These are phyloP conservation scores for Eurystomus glaucurus DNA, from an alignment of 2,797 vertebrate species.

Conservation along the genomic window DNA sequence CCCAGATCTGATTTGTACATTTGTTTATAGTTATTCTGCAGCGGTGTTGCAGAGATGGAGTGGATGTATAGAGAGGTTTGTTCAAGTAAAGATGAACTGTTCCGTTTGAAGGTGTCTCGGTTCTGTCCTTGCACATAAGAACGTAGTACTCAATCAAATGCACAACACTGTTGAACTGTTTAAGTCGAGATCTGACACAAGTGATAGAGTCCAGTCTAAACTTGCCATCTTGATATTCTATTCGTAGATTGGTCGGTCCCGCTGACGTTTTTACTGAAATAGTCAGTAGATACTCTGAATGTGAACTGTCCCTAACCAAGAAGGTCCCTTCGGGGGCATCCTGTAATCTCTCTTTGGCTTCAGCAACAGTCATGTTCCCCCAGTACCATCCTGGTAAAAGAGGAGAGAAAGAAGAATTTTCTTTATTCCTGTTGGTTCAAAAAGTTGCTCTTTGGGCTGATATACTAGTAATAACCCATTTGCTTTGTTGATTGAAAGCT, in stretches of 20 bases:
- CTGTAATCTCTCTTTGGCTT: conserved; percentile 94
- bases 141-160: conserved; percentile 96
- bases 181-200: conserved; percentile 92
- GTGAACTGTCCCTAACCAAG: conserved; percentile 95
- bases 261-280: conserved; percentile 96
- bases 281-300: conserved; percentile 95
- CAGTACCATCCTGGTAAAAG: conserved; percentile 95
- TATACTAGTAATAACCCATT: neutral
- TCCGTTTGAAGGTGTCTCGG: conserved; percentile 86
- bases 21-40: conserved; percentile 94
- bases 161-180: conserved; percentile 96
- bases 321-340: conserved; percentile 94
- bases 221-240: conserved; percentile 94
- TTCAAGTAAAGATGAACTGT: conserved; percentile 95
- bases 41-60: conserved; percentile 91
- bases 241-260: conserved; percentile 95
- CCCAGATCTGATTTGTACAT: conserved; percentile 86
- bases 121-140: conserved; percentile 89
- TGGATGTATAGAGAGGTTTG: conserved; percentile 89
- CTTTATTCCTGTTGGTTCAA: neutral
- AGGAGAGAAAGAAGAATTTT: neutral
- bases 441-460: neutral
- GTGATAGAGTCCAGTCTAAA: conserved; percentile 97
- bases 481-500: conserved; percentile 3
- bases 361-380: conserved; percentile 93